Evolutionary conservation across 2,113 vertebrate genomes (phyloP).

Genomic region (Sander lucioperca): DNA sequence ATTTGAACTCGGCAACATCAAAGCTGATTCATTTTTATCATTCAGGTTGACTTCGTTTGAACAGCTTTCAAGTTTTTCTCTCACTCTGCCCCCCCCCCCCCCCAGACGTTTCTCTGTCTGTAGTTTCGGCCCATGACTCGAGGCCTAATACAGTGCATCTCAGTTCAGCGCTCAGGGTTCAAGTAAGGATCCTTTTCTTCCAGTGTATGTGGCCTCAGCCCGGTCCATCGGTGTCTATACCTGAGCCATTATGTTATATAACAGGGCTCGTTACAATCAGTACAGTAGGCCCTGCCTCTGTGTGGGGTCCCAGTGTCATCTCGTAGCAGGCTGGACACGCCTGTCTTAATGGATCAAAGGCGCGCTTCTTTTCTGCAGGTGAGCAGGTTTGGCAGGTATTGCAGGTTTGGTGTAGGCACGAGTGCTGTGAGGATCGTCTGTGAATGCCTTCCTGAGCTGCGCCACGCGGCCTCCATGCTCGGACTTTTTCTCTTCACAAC

Average conservation of each 20-base stretch:
- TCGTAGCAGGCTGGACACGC: background rate
- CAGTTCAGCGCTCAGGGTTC: constrained; percentile 29
- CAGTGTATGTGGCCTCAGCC: constrained; percentile 2
- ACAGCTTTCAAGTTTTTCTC: constrained; percentile 54
- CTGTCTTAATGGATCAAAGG: constrained; percentile 32
- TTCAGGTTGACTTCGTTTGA: constrained; percentile 45
- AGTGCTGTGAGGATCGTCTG: constrained; percentile 7
- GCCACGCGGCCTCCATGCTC: constrained; percentile 60
- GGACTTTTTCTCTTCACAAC: constrained; percentile 9
- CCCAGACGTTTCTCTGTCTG: constrained; percentile 22
- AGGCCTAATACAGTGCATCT: constrained; percentile 18
- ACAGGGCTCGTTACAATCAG: constrained; percentile 2
- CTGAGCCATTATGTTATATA: background rate
- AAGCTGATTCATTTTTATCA: constrained; percentile 60
- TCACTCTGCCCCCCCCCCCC: background rate
- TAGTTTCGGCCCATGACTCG: background rate
- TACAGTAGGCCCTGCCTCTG: background rate
- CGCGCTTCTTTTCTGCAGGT: constrained; percentile 57
- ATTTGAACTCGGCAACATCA: constrained; percentile 54
- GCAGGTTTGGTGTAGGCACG: constrained; percentile 59
- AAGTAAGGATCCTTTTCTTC: constrained; percentile 34
- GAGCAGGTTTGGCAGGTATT: constrained; percentile 73
- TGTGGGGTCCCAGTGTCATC: constrained; percentile 13
- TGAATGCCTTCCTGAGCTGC: constrained; percentile 70
- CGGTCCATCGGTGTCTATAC: background rate